Conservation (phyloP, 1,140 invertebrate genomes). For the Drosophila willistoni region DNA sequence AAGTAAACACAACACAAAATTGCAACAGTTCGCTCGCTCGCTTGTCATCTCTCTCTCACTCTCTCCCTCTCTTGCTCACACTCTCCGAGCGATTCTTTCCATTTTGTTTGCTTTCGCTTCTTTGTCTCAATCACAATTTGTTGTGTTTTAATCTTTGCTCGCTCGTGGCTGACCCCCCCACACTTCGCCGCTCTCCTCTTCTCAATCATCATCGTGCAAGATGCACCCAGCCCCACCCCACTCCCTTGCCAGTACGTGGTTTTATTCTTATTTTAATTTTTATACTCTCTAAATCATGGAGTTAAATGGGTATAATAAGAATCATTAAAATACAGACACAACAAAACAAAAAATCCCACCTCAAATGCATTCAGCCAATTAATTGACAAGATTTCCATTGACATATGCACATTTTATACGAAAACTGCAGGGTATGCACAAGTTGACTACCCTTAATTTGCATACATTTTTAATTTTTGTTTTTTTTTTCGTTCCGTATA, state of each 20-base stretch:
- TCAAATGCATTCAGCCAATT: too few species aligned
- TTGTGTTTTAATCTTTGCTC: constrained; percentile 70
- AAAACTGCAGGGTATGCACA: too few species aligned
- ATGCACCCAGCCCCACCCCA: background rate
- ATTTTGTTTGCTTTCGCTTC: constrained; percentile 37
- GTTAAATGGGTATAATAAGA: too few species aligned
- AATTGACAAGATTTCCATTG: too few species aligned
- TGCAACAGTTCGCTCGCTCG: constrained; percentile 5
- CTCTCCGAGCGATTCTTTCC: constrained; percentile 35
- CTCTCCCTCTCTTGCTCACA: background rate
- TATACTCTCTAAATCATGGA: too few species aligned
- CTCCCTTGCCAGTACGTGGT: constrained; percentile 20
- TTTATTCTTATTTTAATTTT: constrained; percentile 37
- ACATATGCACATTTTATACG: too few species aligned
- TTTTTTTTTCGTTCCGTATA: constrained; percentile 11
- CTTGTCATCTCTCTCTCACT: constrained; percentile 26
- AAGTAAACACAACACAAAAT: background rate
- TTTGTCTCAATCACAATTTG: constrained; percentile 70
- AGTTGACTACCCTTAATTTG: too few species aligned
- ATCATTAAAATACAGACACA: too few species aligned
- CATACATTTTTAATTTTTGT: background rate
- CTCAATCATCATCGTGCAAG: background rate
- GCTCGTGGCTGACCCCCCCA: constrained; percentile 33
- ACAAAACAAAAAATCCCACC: too few species aligned
- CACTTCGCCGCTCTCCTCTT: background rate